Conservation (phyloP, 2,888 invertebrate species). For the Piscicola geometra region DNA sequence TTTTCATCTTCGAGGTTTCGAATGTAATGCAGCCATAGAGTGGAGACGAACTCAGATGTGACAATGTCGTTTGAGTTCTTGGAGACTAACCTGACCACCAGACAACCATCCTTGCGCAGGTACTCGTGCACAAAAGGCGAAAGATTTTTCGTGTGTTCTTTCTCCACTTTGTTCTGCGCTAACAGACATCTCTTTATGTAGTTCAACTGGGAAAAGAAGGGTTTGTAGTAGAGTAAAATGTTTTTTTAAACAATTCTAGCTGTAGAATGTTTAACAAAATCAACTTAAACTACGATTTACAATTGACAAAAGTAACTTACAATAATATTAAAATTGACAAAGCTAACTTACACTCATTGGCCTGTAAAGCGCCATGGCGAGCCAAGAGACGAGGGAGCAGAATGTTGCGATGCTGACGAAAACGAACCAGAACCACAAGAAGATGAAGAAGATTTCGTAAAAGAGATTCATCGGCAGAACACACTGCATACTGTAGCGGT, state of each 20-base stretch:
- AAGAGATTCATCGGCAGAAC: conserved; percentile 48
- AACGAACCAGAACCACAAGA: conserved; percentile 60
- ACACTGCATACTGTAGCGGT: conserved; percentile 56
- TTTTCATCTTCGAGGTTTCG: not conserved
- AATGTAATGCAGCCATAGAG: conserved; percentile 37
- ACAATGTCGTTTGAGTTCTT: conserved; percentile 38
- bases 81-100: conserved; percentile 36
- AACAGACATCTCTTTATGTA: conserved; percentile 39
- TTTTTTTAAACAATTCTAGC: too few relatives aligned
- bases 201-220: conserved; percentile 33
- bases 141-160: conserved; percentile 19
- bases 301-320: too few relatives aligned
- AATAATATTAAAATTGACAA: too few relatives aligned
- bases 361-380: conserved; percentile 34
- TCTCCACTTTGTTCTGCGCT: conserved; percentile 39
- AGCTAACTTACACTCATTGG: conserved; percentile 30
- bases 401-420: conserved; percentile 56
- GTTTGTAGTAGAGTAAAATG: too few relatives aligned
- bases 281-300: too few relatives aligned
- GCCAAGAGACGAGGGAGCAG: conserved; percentile 56
- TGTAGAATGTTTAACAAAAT: too few relatives aligned
- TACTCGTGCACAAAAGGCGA: conserved; percentile 31
- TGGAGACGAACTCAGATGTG: conserved; percentile 37
- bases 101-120: conserved; percentile 36
- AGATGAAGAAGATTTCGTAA: conserved; percentile 54